phyloP scores from a whole-genome alignment of 2,888 invertebrate genomes.

The Troglohyphantes excavatus region DNA sequence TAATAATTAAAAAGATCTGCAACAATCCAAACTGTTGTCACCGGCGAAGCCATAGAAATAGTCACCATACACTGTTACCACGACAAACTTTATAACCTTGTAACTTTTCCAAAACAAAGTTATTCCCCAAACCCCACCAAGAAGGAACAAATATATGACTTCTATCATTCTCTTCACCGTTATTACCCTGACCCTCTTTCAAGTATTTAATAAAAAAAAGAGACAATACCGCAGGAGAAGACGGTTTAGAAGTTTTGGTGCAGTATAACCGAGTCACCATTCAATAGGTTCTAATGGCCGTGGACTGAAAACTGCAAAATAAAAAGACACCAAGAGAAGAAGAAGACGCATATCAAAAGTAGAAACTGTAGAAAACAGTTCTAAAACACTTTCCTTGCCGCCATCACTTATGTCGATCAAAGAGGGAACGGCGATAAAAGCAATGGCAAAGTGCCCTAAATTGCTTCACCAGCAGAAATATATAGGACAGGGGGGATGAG shows the following conservation, averaged over 20 bases:
- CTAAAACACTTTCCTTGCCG: conserved; percentile 65
- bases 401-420: conserved; percentile 66
- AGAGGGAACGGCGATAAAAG: conserved; percentile 54
- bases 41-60: no score
- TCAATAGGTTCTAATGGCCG: conserved; percentile 49
- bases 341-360: conserved; percentile 35
- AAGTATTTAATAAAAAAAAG: conserved; percentile 8
- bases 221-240: background rate
- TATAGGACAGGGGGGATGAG: background rate
- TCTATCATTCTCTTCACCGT: background rate
- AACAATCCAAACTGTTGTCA: no score
- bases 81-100: no score
- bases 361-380: conserved; percentile 67
- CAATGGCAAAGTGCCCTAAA: conserved; percentile 72
- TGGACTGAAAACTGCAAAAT: conserved; percentile 19
- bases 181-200: conserved; percentile 36
- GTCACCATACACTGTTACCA: no score
- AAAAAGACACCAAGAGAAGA: conserved; percentile 26
- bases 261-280: conserved; percentile 17
- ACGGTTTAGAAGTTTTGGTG: conserved; percentile 33
- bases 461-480: conserved; percentile 38
- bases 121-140: background rate
- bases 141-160: conserved; percentile 5
- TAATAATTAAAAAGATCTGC: no score
- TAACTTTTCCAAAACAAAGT: no score